A percentile compares a stretch with the other conserved stretches of the same genome.
Conservation (phyloP, 2,888 invertebrate species). For the Hoplodrina blanda region DNA sequence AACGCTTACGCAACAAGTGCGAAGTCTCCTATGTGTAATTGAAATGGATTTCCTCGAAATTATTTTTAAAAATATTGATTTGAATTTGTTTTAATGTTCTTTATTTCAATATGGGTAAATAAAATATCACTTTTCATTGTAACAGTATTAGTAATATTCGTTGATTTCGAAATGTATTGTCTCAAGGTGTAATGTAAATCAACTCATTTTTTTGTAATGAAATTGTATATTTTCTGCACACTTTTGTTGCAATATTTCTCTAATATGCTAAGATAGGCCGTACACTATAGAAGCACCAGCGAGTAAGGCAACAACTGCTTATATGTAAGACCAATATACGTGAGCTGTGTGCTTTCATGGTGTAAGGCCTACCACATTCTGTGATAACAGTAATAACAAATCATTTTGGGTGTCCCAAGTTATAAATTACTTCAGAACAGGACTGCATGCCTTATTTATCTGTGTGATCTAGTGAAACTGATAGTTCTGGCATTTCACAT, state of each 20-base stretch:
- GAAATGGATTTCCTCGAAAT: slow-evolving; percentile 7
- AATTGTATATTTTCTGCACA: slow-evolving; percentile 56
- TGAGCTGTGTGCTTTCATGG: slow-evolving; percentile 22
- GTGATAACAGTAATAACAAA: slow-evolving; percentile 58
- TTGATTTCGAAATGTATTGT: slow-evolving; percentile 40
- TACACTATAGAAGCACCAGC: slow-evolving; percentile 36
- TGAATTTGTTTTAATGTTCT: slow-evolving; percentile 27
- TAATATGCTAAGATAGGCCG: slow-evolving; percentile 45
- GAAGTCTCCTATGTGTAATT: background rate
- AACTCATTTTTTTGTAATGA: slow-evolving; percentile 50
- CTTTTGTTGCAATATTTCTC: slow-evolving; percentile 48
- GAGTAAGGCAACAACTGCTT: slow-evolving; percentile 30
- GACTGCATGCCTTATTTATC: slow-evolving; percentile 18
- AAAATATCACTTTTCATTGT: slow-evolving; percentile 38
- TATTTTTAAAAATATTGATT: slow-evolving; percentile 31
- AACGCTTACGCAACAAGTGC: background rate
- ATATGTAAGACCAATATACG: slow-evolving; percentile 27
- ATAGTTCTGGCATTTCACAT: slow-evolving; percentile 40
- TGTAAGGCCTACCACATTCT: slow-evolving; percentile 41
- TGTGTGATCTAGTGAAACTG: slow-evolving; percentile 21
- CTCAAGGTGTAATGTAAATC: slow-evolving; percentile 47
- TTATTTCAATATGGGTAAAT: slow-evolving; percentile 43
- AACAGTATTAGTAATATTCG: slow-evolving; percentile 44
- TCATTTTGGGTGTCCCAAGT: slow-evolving; percentile 41
- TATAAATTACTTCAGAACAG: slow-evolving; percentile 37